Base-by-base conservation (phyloP, 2,113 vertebrate genomes). In the Prinia subflava region DNA sequence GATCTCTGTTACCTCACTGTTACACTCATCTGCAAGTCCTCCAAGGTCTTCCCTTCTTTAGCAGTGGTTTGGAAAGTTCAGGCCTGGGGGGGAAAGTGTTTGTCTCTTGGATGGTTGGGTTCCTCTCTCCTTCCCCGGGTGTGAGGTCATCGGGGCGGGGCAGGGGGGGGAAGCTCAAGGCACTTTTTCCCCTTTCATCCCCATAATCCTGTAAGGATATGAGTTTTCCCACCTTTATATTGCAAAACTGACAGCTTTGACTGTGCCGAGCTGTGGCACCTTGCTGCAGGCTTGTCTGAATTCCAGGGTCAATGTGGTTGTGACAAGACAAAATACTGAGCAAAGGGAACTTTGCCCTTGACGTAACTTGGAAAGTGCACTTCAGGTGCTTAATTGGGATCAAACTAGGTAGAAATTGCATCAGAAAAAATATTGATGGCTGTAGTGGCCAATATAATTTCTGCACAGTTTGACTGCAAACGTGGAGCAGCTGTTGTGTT, bases 391-490 rank as follows among this genome's bases (percentile, higher is more conserved):
- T 84, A 79, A 60, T 57, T 78, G 86, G 73, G 70, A 92, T 78
- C 60, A 82, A 96, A 90, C 30, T 52, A 89, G 83, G 77, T 52
- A 82, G 86, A 92, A 96, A 93, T 71, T 21, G 14, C 41, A 77
- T 14, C 80, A 82, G 55, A 25, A 67, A 83, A 86, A 57, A 6
- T 84, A 91, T 8, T 67, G 87, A 57, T 25, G 35, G 42, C 24
- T 64, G 47, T 11, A 23, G 37, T 2, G 7, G 19, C 59, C 59
- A 42, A 11, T 44, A 3, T 19, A 30, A 79, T 14, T 35, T 15
- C 49, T 35, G 31, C 35, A 28, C 46, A 47, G 47, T 87, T 35
- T 83, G 77, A 85, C 63, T 90, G 87, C 46, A 60, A 22, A 90
- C 5, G 22, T 70, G 23, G 0, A 91, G 62, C 87, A 89, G 64